These are phyloP conservation scores for Toxostoma redivivum DNA, from an alignment of 2,113 vertebrate species.

Conservation along the genomic window DNA sequence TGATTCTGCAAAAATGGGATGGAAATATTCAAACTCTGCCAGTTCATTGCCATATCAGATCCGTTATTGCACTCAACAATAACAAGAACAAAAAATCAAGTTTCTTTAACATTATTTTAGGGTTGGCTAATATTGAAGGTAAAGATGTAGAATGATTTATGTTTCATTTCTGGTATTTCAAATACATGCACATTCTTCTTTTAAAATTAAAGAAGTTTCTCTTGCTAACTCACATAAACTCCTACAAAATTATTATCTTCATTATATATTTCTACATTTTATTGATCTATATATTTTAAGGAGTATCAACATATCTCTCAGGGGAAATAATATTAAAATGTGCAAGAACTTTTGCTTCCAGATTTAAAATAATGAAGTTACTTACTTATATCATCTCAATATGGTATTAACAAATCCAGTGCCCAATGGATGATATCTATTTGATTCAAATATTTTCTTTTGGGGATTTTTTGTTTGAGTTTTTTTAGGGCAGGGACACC, in stretches of 20 bases:
- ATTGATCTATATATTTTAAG: neutral
- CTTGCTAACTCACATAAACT: neutral
- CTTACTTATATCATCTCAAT: neutral
- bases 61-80: neutral
- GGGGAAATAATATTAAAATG: neutral
- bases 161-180: neutral
- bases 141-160: neutral
- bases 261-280: neutral
- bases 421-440: neutral
- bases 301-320: neutral
- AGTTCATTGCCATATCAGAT: neutral
- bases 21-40: neutral
- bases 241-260: neutral
- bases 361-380: neutral
- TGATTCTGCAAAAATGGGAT: neutral
- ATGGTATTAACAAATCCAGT: neutral
- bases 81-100: neutral
- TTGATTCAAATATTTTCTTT: neutral
- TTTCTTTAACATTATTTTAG: neutral
- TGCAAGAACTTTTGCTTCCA: neutral
- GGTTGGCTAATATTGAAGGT: neutral
- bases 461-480: fast-evolving
- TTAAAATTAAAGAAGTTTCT: neutral
- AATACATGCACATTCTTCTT: neutral
- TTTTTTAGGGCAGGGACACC: neutral